Base-by-base conservation (phyloP, 2,113 vertebrate species). In the Melanerpes aurifrons region DNA sequence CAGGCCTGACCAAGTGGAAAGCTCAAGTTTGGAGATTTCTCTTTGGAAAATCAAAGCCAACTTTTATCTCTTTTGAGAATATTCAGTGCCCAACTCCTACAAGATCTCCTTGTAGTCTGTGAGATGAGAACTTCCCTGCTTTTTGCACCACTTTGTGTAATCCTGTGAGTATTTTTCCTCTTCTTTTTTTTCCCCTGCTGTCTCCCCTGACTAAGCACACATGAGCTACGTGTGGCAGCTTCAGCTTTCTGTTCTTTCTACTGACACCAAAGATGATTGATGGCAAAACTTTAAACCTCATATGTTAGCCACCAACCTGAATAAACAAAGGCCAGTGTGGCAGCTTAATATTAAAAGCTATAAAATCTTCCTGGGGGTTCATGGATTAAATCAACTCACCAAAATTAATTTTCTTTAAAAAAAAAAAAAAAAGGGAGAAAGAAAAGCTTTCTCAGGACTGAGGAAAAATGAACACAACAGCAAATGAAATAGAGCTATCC, bases 281-380 rank as follows among this genome's bases (percentile, higher is more conserved):
- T 96, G 89, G 77, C 56, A 73, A 21, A 93, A 62, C 84, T 84
- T 63, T 59, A 86, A 90, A 89, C 89, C 82, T 92, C 91, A 67
- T 89, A 79, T 89, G 70, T 89, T 76, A 88, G 40, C 82, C 89
- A 91, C 87, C 93, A 94, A 96, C 93, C 95, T 94, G 95, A 96
- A 93, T 94, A 96, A 97, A 95, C 95, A 96, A 94, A 96, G 92
- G 79, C 29, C 67, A 92, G 31, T 24, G 61, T 93, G 94, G 77
- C 87, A 94, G 86, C 82, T 92, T 94, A 73, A 95, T 96, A 95
- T 94, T 96, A 94, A 96, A 96, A 95, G 91, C 92, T 92, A 83
- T 95, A 91, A 97, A 95, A 96, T 73, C 91, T 96, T 96, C 74
- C 82, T 83, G 71, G 95, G 88, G 87, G 81, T 92, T 90, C 81